These are phyloP conservation scores for Decapterus maruadsi DNA, from an alignment of 2,797 vertebrate genomes.

Conservation along the genomic window DNA sequence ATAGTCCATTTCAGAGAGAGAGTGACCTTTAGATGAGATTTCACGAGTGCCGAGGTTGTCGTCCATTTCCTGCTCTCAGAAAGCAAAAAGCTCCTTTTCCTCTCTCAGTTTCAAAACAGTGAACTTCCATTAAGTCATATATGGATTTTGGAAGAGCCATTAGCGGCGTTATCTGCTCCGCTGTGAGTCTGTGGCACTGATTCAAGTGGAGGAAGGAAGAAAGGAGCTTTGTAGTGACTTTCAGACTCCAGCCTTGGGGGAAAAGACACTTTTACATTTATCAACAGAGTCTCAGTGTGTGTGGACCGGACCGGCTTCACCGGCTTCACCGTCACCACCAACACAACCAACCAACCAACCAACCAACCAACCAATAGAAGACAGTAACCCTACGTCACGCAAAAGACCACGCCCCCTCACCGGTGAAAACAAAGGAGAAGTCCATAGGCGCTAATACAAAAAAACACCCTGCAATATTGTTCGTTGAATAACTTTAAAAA, in stretches of 20 bases:
- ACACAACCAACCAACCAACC: constrained; percentile 10
- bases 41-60: not conserved
- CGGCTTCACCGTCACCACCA: too few relatives aligned
- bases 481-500: too few relatives aligned
- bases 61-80: constrained; percentile 14
- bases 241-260: too few relatives aligned
- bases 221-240: constrained; percentile 36
- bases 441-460: too few relatives aligned
- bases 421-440: too few relatives aligned
- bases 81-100: constrained; percentile 17
- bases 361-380: too few relatives aligned
- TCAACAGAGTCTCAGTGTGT: constrained; percentile 12
- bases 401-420: too few relatives aligned
- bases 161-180: constrained; percentile 41
- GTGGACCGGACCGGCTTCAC: not conserved
- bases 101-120: constrained; percentile 40
- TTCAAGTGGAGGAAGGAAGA: constrained; percentile 9
- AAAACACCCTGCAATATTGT: too few relatives aligned
- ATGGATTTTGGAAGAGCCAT: constrained; percentile 40
- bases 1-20: not conserved
- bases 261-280: constrained; percentile 3
- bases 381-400: too few relatives aligned
- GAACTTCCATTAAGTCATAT: constrained; percentile 44
- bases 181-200: constrained; percentile 22
- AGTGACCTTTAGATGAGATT: constrained; percentile 36